Percentiles rank a stretch among this genome's conserved stretches.
Evolutionary conservation across 2,888 invertebrate species (phyloP).

Genomic region (Tineola bisselliella): DNA sequence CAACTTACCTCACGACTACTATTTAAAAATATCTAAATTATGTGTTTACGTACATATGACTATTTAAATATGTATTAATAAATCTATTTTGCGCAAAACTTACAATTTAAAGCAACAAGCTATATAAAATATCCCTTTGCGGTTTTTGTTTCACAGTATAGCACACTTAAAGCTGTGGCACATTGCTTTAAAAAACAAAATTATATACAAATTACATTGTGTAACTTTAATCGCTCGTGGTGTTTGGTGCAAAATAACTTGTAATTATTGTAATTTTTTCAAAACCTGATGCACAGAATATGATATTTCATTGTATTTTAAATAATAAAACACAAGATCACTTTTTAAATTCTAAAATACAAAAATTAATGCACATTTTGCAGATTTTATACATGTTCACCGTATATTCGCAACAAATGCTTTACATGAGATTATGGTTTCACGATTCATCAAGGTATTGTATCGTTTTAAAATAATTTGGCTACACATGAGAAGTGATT

Average conservation of each 20-base stretch:
- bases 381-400: conserved; percentile 1
- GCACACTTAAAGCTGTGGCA: conserved; percentile 46
- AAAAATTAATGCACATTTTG: not conserved
- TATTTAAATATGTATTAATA: too few species aligned
- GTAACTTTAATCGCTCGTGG: conserved; percentile 47
- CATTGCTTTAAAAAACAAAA: conserved; percentile 36
- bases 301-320: conserved; percentile 18
- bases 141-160: not conserved
- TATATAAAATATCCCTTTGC: conserved; percentile 17
- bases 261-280: conserved; percentile 42
- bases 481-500: too few species aligned
- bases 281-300: conserved; percentile 53
- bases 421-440: not conserved
- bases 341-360: not conserved
- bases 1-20: too few species aligned
- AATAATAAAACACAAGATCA: not conserved
- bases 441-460: not conserved
- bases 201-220: conserved; percentile 60
- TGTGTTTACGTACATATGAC: too few species aligned
- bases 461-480: too few species aligned
- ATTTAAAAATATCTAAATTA: too few species aligned
- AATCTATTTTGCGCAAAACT: conserved; percentile 15
- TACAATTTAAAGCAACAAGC: conserved; percentile 23
- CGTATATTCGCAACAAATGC: conserved; percentile 4
- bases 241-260: conserved; percentile 56